These are phyloP conservation scores for Drosophila seguyi DNA, from an alignment of 1,140 invertebrate genomes.

Conservation along the genomic window DNA sequence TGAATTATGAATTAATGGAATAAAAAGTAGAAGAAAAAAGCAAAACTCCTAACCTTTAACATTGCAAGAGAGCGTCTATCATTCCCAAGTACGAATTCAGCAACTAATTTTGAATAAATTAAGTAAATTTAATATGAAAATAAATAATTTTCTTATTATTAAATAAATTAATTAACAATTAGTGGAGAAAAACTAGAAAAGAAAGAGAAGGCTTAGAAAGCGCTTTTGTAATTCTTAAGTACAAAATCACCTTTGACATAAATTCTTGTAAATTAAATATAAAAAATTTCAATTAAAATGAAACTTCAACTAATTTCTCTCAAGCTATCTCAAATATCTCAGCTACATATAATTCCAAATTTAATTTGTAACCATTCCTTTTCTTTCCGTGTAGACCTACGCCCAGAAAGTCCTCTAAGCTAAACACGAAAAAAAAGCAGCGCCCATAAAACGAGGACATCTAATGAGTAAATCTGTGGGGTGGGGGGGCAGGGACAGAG, in stretches of 20 bases:
- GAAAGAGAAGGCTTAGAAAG: too few relatives aligned
- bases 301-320: background rate
- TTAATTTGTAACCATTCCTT: too few relatives aligned
- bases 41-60: too few relatives aligned
- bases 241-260: background rate
- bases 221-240: background rate
- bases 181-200: too few relatives aligned
- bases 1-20: background rate
- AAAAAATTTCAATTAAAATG: background rate
- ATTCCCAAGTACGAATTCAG: background rate
- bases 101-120: too few relatives aligned
- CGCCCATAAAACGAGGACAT: conserved; percentile 60
- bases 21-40: too few relatives aligned
- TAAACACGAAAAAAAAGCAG: conserved; percentile 32
- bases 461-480: conserved; percentile 52
- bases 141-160: too few relatives aligned
- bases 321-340: too few relatives aligned
- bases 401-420: conserved; percentile 5
- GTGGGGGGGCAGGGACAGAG: conserved; percentile 6
- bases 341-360: background rate
- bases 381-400: background rate
- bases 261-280: too few relatives aligned
- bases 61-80: too few relatives aligned
- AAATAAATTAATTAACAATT: too few relatives aligned
- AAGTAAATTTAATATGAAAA: too few relatives aligned